These are phyloP conservation scores for Helobdella robusta DNA, from an alignment of 2,888 invertebrate genomes.

Conservation along the genomic window DNA sequence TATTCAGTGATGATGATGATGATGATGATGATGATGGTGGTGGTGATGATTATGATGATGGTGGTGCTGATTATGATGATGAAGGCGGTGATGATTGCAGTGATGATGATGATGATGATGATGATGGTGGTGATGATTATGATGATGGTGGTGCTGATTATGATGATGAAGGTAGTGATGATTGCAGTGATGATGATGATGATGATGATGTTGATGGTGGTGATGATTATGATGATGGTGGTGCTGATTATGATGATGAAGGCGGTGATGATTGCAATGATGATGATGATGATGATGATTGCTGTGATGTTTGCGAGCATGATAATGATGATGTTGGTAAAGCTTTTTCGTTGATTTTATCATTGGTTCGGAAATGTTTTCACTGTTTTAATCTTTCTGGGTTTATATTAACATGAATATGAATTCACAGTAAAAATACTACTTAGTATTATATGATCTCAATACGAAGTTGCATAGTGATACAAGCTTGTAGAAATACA, in stretches of 20 bases:
- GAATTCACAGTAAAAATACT: no score
- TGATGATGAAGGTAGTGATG: conserved; percentile 11
- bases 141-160: conserved; percentile 1
- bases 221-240: conserved; percentile 7
- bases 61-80: no score
- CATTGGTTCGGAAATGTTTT: no score
- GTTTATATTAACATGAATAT: no score
- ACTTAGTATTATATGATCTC: neutral
- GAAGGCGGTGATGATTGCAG: no score
- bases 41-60: no score
- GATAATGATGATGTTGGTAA: conserved; percentile 23
- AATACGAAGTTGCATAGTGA: neutral
- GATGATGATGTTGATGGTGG: conserved; percentile 15
- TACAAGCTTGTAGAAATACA: no score
- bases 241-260: conserved; percentile 3
- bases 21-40: no score
- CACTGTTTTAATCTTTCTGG: neutral
- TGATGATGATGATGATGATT: neutral
- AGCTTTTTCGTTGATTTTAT: no score
- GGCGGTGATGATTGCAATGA: neutral
- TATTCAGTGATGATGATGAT: no score
- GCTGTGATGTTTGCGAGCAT: neutral
- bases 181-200: conserved; percentile 1
- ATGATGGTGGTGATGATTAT: neutral
- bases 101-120: no score